Base-by-base conservation (phyloP, 2,797 vertebrate genomes). In the Pempheris klunzingeri region DNA sequence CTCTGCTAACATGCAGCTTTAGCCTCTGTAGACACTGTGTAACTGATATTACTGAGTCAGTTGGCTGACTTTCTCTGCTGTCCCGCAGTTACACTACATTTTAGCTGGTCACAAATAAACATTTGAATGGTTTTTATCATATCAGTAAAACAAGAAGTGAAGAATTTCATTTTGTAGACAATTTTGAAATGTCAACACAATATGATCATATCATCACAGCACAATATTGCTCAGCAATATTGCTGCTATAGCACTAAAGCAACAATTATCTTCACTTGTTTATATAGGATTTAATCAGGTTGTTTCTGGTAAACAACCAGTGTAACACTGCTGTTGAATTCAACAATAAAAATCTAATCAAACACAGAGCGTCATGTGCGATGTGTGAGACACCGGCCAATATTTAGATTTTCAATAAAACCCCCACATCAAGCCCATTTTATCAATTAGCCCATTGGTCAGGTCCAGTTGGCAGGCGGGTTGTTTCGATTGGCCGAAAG, bases 401-500 rank as follows among this genome's bases (percentile, higher is more conserved):
- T 64, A 57, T 70, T 71, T 68, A 47, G 62, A 52, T 64, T 75
- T 73, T 68, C 57, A 75, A 58, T 76, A 47, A 68, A 44, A 5
- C 13, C 24, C 28, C 44, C 15, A 22, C 46, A 46, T 71, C 24
- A 26, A 32, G 38, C 55, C 41, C 32, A 13, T 53, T 41, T n/a
- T 64, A 69, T 79, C 60, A 71, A 65, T 49, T 36, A 47, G 46
- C 53, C 64, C 50, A 10, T 61, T 15, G 50, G 36, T 58, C 36
- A 41, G 54, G 34, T 57, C 67, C 70, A 74, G 57, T 66, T 78
- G 72, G 80, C 80, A 80, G 36, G 41, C 15, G 20, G 49, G 39
- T 20, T 5, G 59, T 39, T 81, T 70, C 10, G 62, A 86, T 75
- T 82, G 66, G 78, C 77, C n/a, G 3, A 68, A 55, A 76, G 44